Evolutionary conservation across 2,797 vertebrate genomes (phyloP), one percentile per base, ranked within the genome.

Genomic region (Cossypha caffra): DNA sequence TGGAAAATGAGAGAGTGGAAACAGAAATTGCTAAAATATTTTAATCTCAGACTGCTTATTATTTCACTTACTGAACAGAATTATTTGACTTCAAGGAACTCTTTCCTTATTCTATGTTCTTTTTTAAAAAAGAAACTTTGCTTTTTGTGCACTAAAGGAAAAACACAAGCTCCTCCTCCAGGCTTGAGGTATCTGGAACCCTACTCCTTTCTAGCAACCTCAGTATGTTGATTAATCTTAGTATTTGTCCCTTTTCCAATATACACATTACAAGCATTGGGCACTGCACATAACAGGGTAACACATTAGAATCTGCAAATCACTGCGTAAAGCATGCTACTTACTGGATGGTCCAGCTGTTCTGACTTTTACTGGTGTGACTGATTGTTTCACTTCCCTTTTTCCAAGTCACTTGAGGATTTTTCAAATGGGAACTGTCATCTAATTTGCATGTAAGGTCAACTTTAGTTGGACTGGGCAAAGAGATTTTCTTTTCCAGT

Each of bases 331-430:
- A 85, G 61, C 77, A 47, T 7, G 7, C 9, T 76, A 97, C 98
- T 97, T 88, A 98, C 40, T 90, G 67, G 10, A 97, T 95, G 52
- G 75, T 78, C 88, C 98, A 92, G 47, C 92, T 94, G 16, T 95
- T 95, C 19, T 94, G 96, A 58, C 94, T 84, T 84, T 88, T 59
- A 50, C 23, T 95, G 88, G 95, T 93, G 5, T 96, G 86, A 77
- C 86, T 37, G 12, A 99, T 93, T 45, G 95, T 94, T 38, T 90
- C 38, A 17, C 94, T 97, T 50, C 97, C 98, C 86, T 88, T 98
- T 52, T 51, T 98, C 99, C 99, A 99, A 29, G 76, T 95, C 43
- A 98, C 98, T 1, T 97, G 97, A 47, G 98, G 90, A 88, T 92
- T 98, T 48, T 88, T 90, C 29, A 61, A 20, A 52, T 89, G 38